A percentile compares a stretch with the other conserved stretches of the same genome.
Conservation (phyloP, 2,113 vertebrate species). For the Misgurnus anguillicaudatus region DNA sequence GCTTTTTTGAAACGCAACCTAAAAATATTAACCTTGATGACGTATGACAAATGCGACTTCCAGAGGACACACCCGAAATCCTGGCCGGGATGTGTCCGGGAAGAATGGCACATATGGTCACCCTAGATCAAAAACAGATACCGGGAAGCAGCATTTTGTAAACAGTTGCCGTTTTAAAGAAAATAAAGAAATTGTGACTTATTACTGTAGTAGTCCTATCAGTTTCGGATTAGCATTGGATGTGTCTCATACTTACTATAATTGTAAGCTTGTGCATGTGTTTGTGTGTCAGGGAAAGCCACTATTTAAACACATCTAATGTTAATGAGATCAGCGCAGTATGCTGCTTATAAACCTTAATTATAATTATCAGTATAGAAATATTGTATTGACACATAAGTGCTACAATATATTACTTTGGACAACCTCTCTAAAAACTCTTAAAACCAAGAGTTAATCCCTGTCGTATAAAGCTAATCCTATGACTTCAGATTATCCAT, state of each 20-base stretch:
- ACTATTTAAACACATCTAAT: background rate
- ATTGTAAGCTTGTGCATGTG: background rate
- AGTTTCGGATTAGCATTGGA: background rate
- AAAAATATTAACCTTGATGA: too few species aligned
- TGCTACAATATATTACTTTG: too few species aligned
- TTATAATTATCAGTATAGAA: background rate
- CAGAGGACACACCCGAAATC: too few species aligned
- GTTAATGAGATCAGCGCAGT: background rate
- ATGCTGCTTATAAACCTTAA: background rate
- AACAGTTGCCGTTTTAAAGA: background rate
- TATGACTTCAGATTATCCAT: conserved; percentile 16
- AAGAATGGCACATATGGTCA: too few species aligned
- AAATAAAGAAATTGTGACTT: conserved; percentile 1
- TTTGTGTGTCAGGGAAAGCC: background rate
- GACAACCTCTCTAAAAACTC: background rate
- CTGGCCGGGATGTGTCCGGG: too few species aligned
- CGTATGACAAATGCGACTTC: too few species aligned
- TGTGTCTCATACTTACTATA: background rate
- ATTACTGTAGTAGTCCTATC: background rate
- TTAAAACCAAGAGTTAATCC: background rate
- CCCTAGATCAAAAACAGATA: too few species aligned
- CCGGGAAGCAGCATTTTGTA: background rate
- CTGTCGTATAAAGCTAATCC: conserved; percentile 2
- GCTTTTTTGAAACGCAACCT: too few species aligned
- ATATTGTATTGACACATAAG: background rate